Conservation (phyloP, 2,888 invertebrate species). For the Volucella zonaria region DNA sequence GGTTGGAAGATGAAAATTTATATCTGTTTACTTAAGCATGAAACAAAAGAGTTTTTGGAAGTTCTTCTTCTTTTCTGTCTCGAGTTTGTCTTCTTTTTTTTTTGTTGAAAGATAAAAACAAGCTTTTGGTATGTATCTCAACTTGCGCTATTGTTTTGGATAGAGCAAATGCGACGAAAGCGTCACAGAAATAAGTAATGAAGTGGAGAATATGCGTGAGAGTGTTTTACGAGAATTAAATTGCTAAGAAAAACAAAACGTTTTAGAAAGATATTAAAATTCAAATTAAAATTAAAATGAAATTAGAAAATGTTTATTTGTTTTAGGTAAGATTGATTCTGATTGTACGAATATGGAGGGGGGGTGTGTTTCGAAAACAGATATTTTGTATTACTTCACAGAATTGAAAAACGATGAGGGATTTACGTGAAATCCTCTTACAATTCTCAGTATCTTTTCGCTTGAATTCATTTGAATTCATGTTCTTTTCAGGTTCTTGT, state of each 20-base stretch:
- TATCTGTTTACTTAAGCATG: conserved; percentile 36
- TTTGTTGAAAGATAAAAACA: conserved; percentile 17
- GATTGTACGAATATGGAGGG: not conserved
- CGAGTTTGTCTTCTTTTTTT: conserved; percentile 9
- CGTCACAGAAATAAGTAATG: conserved; percentile 29
- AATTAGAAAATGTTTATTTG: conserved; percentile 23
- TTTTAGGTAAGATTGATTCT: not conserved
- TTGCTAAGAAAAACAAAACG: not conserved
- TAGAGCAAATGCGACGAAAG: not conserved
- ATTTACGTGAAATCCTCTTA: no score
- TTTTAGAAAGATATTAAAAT: conserved; percentile 19
- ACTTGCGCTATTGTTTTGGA: not conserved
- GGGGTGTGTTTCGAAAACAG: not conserved
- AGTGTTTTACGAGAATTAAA: conserved; percentile 10
- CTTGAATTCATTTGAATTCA: no score
- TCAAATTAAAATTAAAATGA: conserved; percentile 3
- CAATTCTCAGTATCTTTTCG: no score
- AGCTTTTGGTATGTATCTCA: conserved; percentile 18
- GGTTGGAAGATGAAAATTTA: conserved; percentile 3
- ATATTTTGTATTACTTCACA: not conserved
- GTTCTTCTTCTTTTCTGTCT: not conserved
- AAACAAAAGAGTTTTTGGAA: conserved; percentile 39
- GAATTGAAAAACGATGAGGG: no score
- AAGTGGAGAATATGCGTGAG: conserved; percentile 43
- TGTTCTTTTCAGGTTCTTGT: no score